Evolutionary conservation across 2,888 invertebrate species (phyloP).

Genomic region (Ennomos fuscantarius): DNA sequence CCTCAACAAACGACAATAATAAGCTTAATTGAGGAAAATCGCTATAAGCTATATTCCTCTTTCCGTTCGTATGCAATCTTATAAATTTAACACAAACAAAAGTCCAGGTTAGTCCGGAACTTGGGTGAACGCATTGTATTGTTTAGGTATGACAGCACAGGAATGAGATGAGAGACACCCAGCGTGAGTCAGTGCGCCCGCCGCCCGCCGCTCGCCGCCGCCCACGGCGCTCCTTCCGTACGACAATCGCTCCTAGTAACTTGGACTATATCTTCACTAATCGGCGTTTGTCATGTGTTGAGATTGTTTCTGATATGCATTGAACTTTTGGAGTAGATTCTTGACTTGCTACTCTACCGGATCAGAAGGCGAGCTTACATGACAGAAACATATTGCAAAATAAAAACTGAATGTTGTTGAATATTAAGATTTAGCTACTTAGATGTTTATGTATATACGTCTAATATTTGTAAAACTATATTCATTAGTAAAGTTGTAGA

Average conservation of each 20-base stretch:
- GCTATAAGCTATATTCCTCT: too few relatives aligned
- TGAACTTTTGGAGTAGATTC: conserved; percentile 30
- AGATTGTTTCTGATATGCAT: conserved; percentile 40
- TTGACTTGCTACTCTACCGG: too few relatives aligned
- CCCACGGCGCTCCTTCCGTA: conserved; percentile 52
- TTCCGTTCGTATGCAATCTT: too few relatives aligned
- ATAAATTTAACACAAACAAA: neutral
- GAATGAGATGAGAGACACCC: conserved; percentile 41
- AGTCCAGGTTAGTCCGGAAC: conserved; percentile 20
- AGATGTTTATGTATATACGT: too few relatives aligned
- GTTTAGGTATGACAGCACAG: conserved; percentile 42
- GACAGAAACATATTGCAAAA: neutral
- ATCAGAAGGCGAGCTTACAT: neutral
- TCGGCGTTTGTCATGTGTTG: conserved; percentile 29
- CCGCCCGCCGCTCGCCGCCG: conserved; percentile 42
- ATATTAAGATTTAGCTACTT: too few relatives aligned
- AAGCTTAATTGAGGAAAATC: too few relatives aligned
- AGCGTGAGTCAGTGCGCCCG: conserved; percentile 50
- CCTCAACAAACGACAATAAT: too few relatives aligned
- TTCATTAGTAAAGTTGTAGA: neutral
- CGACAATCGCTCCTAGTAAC: conserved; percentile 46
- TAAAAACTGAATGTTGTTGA: neutral
- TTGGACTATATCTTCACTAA: conserved; percentile 37
- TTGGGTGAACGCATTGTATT: conserved; percentile 23
- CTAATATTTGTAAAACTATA: neutral